Percentiles rank a stretch among this genome's conserved stretches.
These are phyloP conservation scores for Galbula dea DNA, from an alignment of 2,113 vertebrate species.

Conservation along the genomic window DNA sequence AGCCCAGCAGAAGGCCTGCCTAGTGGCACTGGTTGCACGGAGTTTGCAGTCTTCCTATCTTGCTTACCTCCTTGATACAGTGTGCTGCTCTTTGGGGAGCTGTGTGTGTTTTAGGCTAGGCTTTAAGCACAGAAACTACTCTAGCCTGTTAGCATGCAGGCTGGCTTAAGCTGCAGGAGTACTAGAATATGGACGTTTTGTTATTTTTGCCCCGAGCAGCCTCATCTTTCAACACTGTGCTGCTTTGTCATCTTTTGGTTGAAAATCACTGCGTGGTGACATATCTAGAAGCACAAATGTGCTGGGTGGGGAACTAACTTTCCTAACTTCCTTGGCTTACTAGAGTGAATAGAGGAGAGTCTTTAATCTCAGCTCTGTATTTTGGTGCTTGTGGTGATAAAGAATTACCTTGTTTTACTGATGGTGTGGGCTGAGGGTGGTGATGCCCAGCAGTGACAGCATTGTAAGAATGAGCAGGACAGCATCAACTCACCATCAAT, in stretches of 20 bases:
- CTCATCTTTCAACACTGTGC: not conserved
- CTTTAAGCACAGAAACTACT: not conserved
- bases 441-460: not conserved
- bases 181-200: not conserved
- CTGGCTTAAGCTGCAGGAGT: not conserved
- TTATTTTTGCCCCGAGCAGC: not conserved
- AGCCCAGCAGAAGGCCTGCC: not conserved
- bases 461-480: fast-evolving
- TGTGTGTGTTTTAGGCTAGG: fast-evolving
- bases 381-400: not conserved
- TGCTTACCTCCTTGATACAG: not conserved
- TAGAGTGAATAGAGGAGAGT: not conserved
- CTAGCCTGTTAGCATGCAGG: not conserved
- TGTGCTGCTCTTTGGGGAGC: fast-evolving
- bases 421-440: not conserved
- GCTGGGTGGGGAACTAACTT: not conserved
- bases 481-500: not conserved
- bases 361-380: not conserved
- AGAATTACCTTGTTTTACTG: not conserved
- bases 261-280: not conserved
- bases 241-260: not conserved
- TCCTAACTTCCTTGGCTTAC: fast-evolving
- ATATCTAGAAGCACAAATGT: not conserved
- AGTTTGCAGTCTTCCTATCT: not conserved
- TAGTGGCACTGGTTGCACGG: too few relatives aligned